phyloP scores from a whole-genome alignment of 2,113 vertebrate genomes.

The Uria lomvia region DNA sequence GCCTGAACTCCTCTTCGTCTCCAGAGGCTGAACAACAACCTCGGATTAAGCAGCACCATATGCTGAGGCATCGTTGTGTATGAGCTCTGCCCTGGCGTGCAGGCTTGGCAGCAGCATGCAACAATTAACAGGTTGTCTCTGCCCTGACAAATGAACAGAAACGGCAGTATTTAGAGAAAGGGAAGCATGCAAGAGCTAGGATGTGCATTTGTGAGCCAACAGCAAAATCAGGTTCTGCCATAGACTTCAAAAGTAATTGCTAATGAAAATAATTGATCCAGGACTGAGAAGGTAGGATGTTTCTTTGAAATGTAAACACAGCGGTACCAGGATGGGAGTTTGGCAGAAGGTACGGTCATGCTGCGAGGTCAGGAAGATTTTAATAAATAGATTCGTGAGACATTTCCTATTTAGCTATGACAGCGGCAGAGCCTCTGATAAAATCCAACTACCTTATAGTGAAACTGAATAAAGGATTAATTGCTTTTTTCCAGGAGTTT shows the following conservation, averaged over 20 bases:
- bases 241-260: background rate
- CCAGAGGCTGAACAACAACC: background rate
- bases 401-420: background rate
- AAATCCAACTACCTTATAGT: background rate
- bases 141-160: background rate
- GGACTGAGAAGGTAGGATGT: background rate
- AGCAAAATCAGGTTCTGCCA: background rate
- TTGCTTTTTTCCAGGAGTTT: background rate
- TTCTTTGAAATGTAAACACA: background rate
- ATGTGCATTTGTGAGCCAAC: background rate
- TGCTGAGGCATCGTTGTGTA: background rate
- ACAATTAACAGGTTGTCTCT: background rate
- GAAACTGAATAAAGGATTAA: background rate
- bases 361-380: background rate
- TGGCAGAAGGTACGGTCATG: background rate
- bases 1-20: background rate
- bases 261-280: background rate
- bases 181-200: fast-evolving
- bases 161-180: fast-evolving
- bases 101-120: background rate
- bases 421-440: background rate
- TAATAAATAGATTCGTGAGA: background rate
- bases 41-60: background rate
- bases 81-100: background rate
- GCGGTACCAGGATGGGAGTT: background rate